Evolutionary conservation across 2,797 vertebrate genomes (phyloP), one percentile per base, ranked within the genome.

Genomic region (Micropoecilia bifurca): DNA sequence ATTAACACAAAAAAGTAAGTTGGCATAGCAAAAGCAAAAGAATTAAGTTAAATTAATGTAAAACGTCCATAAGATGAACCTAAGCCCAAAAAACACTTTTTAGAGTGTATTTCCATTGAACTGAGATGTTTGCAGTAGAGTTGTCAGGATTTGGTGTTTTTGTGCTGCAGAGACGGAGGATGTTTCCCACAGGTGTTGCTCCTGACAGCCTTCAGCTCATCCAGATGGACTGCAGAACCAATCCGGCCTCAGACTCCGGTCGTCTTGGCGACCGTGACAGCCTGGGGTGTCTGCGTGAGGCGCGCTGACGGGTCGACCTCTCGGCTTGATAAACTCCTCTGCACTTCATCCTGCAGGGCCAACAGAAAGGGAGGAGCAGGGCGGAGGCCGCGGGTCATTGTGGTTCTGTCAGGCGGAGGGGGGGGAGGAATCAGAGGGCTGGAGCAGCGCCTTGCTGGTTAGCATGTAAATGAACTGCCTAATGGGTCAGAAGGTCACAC

Each of bases 401-500:
- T 92, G 83, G 68, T 55, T 63, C 76, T 86, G 87, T 92, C 89
- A 88, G 84, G 25, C 77, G 9, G 22, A 45, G 33, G 33, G 53
- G 50, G 75, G 80, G 89, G 85, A 87, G 76, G 78, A n/a, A 74
- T 50, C 57, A 74, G 73, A 68, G 73, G 68, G 68, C 41, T 28
- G 68, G 68, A 71, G 41, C 68, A 46, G 68, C 25, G 75, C 10
- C 18, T 82, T 22, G 25, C 33, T 93, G 88, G 92, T 95, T 92
- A 95, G 93, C 91, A 95, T 74, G 59, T 91, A 95, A 96, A 97
- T 96, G 89, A 94, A 85, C 79, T 81, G 85, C 89, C 89, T 91
- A 94, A 90, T 94, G 90, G 93, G 83, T 77, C 76, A 28, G 84
- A 45, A 86, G 90, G 90, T 89, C 85, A 79, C 30, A 2, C 0